These are phyloP conservation scores for Episyrphus balteatus DNA, from an alignment of 1,140 invertebrate species.

Conservation along the genomic window DNA sequence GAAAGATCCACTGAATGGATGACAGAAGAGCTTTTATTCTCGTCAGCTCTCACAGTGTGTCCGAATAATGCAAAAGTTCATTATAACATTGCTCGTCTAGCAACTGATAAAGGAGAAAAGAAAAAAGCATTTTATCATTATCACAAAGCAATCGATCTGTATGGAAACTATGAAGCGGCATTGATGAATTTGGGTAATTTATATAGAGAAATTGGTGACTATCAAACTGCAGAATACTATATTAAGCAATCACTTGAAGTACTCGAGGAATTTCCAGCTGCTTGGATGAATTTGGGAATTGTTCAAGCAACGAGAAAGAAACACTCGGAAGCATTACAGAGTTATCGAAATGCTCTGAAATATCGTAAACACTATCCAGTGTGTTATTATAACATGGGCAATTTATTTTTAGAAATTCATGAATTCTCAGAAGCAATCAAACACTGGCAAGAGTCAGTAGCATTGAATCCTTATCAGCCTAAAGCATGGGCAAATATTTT, in stretches of 20 bases:
- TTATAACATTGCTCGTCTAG: slow-evolving; percentile 87
- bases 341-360: slow-evolving; percentile 67
- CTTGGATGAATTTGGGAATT: slow-evolving; percentile 97
- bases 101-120: slow-evolving; percentile 61
- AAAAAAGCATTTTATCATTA: slow-evolving; percentile 66
- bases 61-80: slow-evolving; percentile 86
- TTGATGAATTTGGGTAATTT: slow-evolving; percentile 96
- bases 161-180: slow-evolving; percentile 89
- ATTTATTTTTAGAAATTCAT: slow-evolving; percentile 56
- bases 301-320: slow-evolving; percentile 66
- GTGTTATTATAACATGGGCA: slow-evolving; percentile 89
- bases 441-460: slow-evolving; percentile 72
- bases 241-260: slow-evolving; percentile 61
- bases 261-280: slow-evolving; percentile 81
- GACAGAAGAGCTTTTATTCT: slow-evolving; percentile 60
- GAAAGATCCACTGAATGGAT: slow-evolving; percentile 70
- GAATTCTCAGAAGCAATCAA: slow-evolving; percentile 44
- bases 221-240: slow-evolving; percentile 62
- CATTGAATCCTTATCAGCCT: slow-evolving; percentile 61
- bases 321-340: slow-evolving; percentile 58
- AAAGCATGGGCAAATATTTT: slow-evolving; percentile 88
- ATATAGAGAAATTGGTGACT: slow-evolving; percentile 63
- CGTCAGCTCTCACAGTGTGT: slow-evolving; percentile 61
- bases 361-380: slow-evolving; percentile 77
- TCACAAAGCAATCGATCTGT: slow-evolving; percentile 64